A percentile compares a stretch with the other conserved stretches of the same genome.
Evolutionary conservation across 2,888 invertebrate species (phyloP).

Genomic region (Azorinus chamasolen): DNA sequence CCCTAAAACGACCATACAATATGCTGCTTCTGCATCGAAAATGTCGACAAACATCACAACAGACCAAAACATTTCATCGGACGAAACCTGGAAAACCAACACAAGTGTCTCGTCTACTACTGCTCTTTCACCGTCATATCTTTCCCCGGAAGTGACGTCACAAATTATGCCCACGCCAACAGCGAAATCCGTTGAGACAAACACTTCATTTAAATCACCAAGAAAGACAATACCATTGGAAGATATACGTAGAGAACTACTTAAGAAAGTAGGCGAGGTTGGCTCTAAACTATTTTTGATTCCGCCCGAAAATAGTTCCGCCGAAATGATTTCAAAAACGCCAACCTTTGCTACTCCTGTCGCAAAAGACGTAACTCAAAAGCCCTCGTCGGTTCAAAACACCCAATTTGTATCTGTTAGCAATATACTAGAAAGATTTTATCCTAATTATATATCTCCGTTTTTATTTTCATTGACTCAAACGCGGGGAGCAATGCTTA

Average conservation of each 20-base stretch:
- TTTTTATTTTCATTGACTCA: slow-evolving; percentile 49
- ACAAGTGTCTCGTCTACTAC: not conserved
- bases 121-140: not conserved
- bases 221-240: not conserved
- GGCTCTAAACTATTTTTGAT: no score
- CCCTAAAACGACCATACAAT: no score
- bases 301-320: no score
- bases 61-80: no score
- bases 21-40: no score
- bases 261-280: not conserved
- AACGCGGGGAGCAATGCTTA: slow-evolving; percentile 68
- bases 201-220: no score
- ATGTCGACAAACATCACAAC: no score
- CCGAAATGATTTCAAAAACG: no score
- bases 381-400: slow-evolving; percentile 16
- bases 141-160: not conserved
- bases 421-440: slow-evolving; percentile 53
- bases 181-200: not conserved
- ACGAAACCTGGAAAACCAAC: no score
- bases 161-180: slow-evolving; percentile 1
- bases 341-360: no score
- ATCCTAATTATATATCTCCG: slow-evolving; percentile 52
- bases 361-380: no score
- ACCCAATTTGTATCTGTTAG: slow-evolving; percentile 63
- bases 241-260: not conserved